Conservation (phyloP, 2,113 vertebrate genomes). For the Crypturellus undulatus region DNA sequence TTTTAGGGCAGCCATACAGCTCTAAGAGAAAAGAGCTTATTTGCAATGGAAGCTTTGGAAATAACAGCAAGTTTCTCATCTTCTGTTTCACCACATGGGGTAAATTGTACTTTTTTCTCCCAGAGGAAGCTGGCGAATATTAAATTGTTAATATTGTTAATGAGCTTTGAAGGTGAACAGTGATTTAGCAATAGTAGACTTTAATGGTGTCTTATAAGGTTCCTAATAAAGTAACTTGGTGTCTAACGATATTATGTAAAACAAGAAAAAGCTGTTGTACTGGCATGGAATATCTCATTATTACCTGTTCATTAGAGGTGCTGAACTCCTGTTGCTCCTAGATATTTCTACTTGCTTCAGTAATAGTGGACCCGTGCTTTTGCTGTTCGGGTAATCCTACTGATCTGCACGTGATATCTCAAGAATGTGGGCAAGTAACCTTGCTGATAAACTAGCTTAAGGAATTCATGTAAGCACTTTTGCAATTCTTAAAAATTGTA, state of each 20-base stretch:
- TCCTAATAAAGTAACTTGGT: neutral
- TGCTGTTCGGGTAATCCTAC: neutral
- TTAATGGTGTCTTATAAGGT: neutral
- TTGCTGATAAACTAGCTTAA: neutral
- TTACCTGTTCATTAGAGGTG: neutral
- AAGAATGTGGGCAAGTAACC: neutral
- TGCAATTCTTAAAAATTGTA: neutral
- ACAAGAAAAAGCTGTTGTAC: neutral
- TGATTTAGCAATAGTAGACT: neutral
- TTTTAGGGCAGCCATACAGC: neutral
- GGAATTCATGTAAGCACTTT: neutral
- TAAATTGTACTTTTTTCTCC: neutral
- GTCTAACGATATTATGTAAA: neutral
- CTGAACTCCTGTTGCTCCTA: neutral
- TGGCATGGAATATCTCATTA: neutral
- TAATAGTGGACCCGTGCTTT: neutral
- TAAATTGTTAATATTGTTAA: neutral
- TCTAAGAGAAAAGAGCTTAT: neutral
- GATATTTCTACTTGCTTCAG: neutral
- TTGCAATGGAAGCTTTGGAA: neutral
- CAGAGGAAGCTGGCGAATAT: neutral
- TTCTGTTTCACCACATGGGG: neutral
- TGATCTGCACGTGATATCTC: neutral
- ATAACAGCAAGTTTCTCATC: neutral
- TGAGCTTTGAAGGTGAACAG: neutral